Conservation (phyloP, 2,888 invertebrate species). For the Noctua janthina region DNA sequence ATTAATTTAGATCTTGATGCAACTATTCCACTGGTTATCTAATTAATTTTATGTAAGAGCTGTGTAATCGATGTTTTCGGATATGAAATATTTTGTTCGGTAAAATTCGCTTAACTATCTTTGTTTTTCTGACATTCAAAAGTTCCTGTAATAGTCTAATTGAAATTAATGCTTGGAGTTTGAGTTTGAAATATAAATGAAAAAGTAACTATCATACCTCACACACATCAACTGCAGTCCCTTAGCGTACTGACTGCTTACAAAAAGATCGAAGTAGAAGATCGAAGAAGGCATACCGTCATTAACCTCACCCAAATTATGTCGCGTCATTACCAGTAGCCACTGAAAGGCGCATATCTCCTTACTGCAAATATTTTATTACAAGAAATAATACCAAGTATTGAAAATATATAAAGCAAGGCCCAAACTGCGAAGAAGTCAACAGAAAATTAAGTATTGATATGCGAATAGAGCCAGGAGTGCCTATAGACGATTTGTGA, state of each 20-base stretch:
- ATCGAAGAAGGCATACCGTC: neutral
- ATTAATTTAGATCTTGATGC: neutral
- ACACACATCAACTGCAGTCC: neutral
- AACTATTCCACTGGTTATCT: neutral
- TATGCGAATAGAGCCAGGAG: neutral
- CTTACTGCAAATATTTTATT: neutral
- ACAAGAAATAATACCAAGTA: neutral
- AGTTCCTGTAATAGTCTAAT: too few species aligned
- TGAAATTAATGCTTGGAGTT: too few species aligned
- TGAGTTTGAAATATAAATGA: neutral
- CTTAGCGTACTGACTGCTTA: neutral
- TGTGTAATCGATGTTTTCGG: neutral
- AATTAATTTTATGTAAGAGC: neutral
- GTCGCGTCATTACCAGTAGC: slow-evolving; percentile 3
- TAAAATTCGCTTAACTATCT: too few species aligned
- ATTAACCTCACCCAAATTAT: neutral
- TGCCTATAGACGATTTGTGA: slow-evolving; percentile 17
- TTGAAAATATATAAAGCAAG: neutral
- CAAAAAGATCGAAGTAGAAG: neutral
- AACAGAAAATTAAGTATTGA: slow-evolving; percentile 10
- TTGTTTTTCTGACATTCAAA: too few species aligned
- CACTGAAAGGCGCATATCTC: neutral
- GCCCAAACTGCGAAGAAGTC: neutral
- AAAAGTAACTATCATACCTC: neutral
- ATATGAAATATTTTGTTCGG: too few species aligned